A percentile compares a stretch with the other conserved stretches of the same genome.
Evolutionary conservation across 2,113 vertebrate species (phyloP).

Genomic region (Gavia stellata): DNA sequence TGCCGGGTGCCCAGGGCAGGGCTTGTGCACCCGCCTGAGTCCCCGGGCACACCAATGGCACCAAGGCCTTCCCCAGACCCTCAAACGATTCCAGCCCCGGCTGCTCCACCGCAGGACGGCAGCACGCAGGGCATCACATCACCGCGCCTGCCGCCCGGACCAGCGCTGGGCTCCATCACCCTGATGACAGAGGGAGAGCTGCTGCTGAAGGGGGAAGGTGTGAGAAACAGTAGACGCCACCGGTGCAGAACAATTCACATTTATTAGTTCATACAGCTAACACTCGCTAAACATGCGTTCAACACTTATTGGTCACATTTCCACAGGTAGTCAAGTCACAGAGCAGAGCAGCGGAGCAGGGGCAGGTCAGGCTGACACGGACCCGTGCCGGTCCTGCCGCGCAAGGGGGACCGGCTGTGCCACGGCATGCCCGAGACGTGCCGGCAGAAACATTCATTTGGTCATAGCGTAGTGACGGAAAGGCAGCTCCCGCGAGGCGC

Average conservation of each 20-base stretch:
- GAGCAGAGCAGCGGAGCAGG: conserved; percentile 69
- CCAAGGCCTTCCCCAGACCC: neutral
- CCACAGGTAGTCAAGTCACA: conserved; percentile 98
- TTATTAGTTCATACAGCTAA: conserved; percentile 98
- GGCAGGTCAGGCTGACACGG: neutral
- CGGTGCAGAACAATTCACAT: conserved; percentile 93
- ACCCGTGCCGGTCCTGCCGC: neutral
- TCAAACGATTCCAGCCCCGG: neutral
- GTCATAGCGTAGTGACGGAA: neutral
- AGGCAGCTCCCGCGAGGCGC: neutral
- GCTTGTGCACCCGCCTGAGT: rapidly evolving
- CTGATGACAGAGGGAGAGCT: rapidly evolving
- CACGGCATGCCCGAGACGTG: neutral
- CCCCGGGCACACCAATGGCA: neutral
- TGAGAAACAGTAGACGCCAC: neutral
- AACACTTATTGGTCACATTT: conserved; percentile 97
- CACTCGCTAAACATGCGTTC: conserved; percentile 96
- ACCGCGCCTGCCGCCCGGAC: neutral
- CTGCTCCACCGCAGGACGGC: neutral
- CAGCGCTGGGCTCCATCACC: neutral
- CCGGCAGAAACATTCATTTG: conserved; percentile 59
- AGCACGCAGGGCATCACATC: neutral
- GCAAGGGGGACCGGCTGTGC: neutral
- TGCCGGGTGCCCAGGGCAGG: neutral
- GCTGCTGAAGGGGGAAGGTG: rapidly evolving